Base-by-base conservation (phyloP, 2,888 invertebrate species). In the Oscheius onirici region DNA sequence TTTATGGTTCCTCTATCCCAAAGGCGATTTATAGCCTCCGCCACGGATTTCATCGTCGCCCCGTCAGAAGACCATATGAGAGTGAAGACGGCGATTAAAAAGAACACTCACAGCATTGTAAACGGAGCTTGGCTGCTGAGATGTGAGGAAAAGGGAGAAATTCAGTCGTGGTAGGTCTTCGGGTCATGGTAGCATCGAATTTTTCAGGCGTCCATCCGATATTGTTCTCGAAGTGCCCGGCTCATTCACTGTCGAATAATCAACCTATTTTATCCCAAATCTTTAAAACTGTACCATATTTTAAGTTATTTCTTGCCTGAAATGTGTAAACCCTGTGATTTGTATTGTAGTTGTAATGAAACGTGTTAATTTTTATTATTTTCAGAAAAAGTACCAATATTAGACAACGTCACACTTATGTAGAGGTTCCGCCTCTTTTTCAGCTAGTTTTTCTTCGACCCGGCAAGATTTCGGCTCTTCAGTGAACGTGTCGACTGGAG, bases 41-140 rank as follows among this genome's bases (percentile, higher is more conserved):
- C 69, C 1, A 72, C 72, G n/a, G 69, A 66, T 15, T 51, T 75
- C 3, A 34, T 72, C 15, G 55, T 75, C 2, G 75, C 72, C 3
- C 54, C 69, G 11, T 65, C 65, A 28, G 46, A 58, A 13, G 63
- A 44, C 6, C 75, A 75, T 43, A 40, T 70, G 63, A 28, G 44
- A 24, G 63, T 63, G 20, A 61, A 44, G 13, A 70, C 44, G 13
- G 40, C 63, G 20, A 41, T 63, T 1, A 70, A 70, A 40, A 70
- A 70, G 63, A 43, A 26, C 13, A 61, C 24, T 5, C 28, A 49
- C 22, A 70, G n/a, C 17, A 52, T 81, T 2, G 41, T 81, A 24
- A 74, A 74, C 65, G 71, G 71, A 1, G 51, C 70, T 15, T 81
- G 81, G 81, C 57, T 79, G 26, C 46, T 74, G 11, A 28, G 76